Percentiles rank a stretch among this genome's conserved stretches.
These are phyloP conservation scores for Onychorhynchus coronatus DNA, from an alignment of 2,113 vertebrate genomes.

Conservation along the genomic window DNA sequence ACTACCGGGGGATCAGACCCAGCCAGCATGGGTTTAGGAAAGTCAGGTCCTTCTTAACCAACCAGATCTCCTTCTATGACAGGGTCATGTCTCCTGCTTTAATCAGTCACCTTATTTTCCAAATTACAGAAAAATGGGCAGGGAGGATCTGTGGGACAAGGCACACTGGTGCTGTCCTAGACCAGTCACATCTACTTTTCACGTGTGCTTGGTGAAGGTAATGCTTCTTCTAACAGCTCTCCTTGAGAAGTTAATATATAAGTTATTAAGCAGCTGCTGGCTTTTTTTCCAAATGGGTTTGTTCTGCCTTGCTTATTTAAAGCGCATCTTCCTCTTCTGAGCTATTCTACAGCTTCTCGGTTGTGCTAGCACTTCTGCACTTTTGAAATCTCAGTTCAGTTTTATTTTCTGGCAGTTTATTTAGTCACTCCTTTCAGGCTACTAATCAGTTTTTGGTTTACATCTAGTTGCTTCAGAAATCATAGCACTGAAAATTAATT, in stretches of 20 bases:
- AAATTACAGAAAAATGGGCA: not conserved
- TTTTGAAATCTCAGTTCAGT: not conserved
- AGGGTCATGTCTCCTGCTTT: not conserved
- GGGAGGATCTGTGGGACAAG: not conserved
- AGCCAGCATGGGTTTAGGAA: not conserved
- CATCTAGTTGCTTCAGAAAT: not conserved
- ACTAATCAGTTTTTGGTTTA: not conserved
- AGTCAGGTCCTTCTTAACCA: not conserved
- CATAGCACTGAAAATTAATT: not conserved
- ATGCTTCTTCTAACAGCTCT: not conserved
- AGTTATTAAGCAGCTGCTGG: not conserved
- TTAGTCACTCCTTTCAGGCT: not conserved
- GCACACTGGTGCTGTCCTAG: not conserved
- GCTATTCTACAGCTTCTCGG: not conserved
- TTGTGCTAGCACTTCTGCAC: not conserved
- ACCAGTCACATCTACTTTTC: not conserved
- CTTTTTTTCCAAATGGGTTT: not conserved
- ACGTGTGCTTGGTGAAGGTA: not conserved
- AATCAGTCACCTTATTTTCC: not conserved
- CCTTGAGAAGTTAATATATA: not conserved
- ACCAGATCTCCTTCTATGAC: not conserved
- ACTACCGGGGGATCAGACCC: not conserved
- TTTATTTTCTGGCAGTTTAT: not conserved
- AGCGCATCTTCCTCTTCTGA: not conserved
- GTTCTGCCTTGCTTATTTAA: not conserved